Conservation (phyloP, 2,113 vertebrate species). For the Pardalotus punctatus region DNA sequence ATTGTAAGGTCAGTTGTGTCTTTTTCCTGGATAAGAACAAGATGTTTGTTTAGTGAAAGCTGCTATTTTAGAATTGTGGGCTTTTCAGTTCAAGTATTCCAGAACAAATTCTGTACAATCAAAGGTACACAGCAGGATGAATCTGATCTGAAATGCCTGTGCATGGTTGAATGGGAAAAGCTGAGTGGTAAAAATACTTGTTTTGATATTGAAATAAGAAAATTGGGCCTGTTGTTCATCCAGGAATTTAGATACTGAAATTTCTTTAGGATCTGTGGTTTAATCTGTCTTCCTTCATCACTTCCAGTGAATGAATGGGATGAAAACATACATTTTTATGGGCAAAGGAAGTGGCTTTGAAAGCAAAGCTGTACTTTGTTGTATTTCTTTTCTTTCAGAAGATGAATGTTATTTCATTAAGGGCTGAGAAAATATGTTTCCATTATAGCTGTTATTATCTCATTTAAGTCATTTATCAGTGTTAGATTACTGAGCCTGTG, state of each 20-base stretch:
- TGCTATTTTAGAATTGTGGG: not conserved
- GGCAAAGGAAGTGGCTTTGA: not conserved
- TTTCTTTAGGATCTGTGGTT: not conserved
- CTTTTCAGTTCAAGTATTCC: not conserved
- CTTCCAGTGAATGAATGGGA: not conserved
- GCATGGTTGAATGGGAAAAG: not conserved
- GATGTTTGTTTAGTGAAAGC: not conserved
- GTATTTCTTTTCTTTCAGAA: not conserved
- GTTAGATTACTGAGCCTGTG: not conserved
- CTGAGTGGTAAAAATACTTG: not conserved
- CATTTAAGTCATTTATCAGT: not conserved
- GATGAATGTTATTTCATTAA: not conserved
- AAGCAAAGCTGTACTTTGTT: not conserved
- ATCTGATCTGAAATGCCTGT: not conserved
- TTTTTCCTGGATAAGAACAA: not conserved
- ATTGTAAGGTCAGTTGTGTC: not conserved
- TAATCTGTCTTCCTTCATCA: not conserved
- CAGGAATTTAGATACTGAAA: not conserved
- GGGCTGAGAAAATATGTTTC: not conserved
- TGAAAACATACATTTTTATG: not conserved
- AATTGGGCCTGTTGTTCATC: not conserved
- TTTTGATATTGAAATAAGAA: not conserved
- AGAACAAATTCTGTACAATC: not conserved
- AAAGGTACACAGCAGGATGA: not conserved
- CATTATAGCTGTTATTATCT: not conserved